Evolutionary conservation across 1,140 invertebrate genomes (phyloP).

Genomic region (Cydia pomonella): DNA sequence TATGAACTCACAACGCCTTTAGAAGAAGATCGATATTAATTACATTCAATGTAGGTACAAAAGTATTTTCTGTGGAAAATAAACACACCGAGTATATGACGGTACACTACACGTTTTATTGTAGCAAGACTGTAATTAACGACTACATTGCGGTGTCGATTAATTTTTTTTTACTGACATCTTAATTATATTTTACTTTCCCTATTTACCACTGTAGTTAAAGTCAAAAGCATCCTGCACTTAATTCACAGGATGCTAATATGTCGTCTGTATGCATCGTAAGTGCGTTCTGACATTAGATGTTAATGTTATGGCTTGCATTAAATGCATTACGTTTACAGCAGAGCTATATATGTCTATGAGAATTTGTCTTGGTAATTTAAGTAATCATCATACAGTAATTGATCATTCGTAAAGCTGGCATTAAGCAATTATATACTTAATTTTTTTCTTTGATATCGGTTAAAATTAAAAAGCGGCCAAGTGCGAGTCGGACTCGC

Average conservation of each 20-base stretch:
- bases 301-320: constrained; percentile 29
- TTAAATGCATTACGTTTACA: constrained; percentile 29
- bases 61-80: too few species aligned
- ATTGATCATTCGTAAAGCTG: too few species aligned
- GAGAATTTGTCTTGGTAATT: not conserved
- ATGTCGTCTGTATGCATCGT: constrained; percentile 19
- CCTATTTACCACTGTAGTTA: not conserved
- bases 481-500: too few species aligned
- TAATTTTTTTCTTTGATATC: too few species aligned
- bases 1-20: too few species aligned
- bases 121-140: not conserved
- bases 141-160: not conserved
- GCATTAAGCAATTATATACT: too few species aligned
- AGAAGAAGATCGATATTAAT: too few species aligned
- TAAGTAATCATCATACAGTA: not conserved
- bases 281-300: constrained; percentile 6
- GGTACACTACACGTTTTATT: not conserved
- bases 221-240: not conserved
- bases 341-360: not conserved
- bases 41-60: too few species aligned
- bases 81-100: too few species aligned
- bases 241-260: not conserved
- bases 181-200: not conserved
- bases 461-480: too few species aligned
- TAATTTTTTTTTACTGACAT: not conserved